Conservation (phyloP, 2,888 invertebrate genomes). For the Stomorhina lunata region DNA sequence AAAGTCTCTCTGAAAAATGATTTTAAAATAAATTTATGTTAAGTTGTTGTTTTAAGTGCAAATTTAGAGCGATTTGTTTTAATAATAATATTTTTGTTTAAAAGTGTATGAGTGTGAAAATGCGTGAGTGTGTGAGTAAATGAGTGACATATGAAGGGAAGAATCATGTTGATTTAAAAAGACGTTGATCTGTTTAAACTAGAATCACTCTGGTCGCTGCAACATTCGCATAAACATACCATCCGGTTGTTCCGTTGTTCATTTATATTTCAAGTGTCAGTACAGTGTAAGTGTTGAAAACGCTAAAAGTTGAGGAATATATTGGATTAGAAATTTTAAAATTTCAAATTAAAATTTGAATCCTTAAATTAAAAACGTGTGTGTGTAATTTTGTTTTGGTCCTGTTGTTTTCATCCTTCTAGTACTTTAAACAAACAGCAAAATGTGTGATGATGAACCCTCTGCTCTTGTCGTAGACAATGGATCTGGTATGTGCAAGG, state of each 20-base stretch:
- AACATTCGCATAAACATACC: conserved; percentile 76
- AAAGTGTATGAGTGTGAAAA: conserved; percentile 23
- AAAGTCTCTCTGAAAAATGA: conserved; percentile 53
- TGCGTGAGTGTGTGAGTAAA: conserved; percentile 61
- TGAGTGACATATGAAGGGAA: conserved; percentile 59
- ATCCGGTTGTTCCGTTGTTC: conserved; percentile 66
- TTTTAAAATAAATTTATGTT: conserved; percentile 46
- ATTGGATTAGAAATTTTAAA: conserved; percentile 8
- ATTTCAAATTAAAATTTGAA: background rate
- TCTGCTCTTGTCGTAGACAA: conserved; percentile 96
- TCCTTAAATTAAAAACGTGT: conserved; percentile 16
- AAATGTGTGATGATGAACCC: conserved; percentile 95
- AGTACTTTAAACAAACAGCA: conserved; percentile 73
- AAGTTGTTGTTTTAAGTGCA: conserved; percentile 28
- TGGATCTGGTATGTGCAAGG: conserved; percentile 99
- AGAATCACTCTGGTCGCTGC: conserved; percentile 79
- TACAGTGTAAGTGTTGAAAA: conserved; percentile 63
- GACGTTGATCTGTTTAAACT: conserved; percentile 68
- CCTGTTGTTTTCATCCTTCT: conserved; percentile 28
- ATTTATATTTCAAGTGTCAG: conserved; percentile 68
- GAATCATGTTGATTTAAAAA: conserved; percentile 70
- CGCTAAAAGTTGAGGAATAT: background rate
- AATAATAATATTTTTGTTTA: background rate
- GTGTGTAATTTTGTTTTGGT: conserved; percentile 28
- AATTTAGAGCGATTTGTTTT: conserved; percentile 45